Conservation (phyloP, 1,140 invertebrate species). For the Chymomyza costata region DNA sequence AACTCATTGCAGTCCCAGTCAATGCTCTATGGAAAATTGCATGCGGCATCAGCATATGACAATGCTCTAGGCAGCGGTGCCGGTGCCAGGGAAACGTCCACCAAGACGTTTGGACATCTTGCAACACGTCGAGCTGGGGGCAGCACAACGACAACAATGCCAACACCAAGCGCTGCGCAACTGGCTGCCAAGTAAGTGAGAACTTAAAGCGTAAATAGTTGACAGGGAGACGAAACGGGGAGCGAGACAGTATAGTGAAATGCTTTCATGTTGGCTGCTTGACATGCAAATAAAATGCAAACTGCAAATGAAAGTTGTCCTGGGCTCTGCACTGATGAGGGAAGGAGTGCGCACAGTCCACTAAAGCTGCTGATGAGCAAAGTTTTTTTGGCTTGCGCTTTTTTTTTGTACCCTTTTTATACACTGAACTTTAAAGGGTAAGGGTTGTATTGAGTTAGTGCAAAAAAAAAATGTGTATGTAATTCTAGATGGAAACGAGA, state of each 20-base stretch:
- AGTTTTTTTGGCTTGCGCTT: no score
- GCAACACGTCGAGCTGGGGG: neutral
- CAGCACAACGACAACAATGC: slow-evolving; percentile 43
- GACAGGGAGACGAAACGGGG: no score
- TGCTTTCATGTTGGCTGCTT: no score
- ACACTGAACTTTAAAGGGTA: no score
- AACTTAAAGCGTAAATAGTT: slow-evolving; percentile 3
- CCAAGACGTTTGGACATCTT: slow-evolving; percentile 1
- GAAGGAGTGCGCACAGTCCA: no score
- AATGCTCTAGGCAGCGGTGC: slow-evolving; percentile 58
- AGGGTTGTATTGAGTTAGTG: no score
- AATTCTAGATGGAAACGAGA: no score
- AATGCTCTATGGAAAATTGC: slow-evolving; percentile 58
- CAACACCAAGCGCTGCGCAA: slow-evolving; percentile 60
- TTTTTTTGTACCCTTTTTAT: no score
- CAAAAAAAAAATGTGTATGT: no score
- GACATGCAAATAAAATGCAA: slow-evolving; percentile 56
- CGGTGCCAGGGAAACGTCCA: slow-evolving; percentile 51
- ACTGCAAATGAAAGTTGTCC: slow-evolving; percentile 48
- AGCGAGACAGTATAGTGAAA: no score
- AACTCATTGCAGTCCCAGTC: slow-evolving; percentile 37
- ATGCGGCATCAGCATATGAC: slow-evolving; percentile 49
- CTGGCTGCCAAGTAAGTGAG: slow-evolving; percentile 67
- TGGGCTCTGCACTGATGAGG: slow-evolving; percentile 23
- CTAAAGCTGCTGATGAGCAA: no score